Base-by-base conservation (phyloP, 2,113 vertebrate genomes). In the Cephalopholis sonnerati region DNA sequence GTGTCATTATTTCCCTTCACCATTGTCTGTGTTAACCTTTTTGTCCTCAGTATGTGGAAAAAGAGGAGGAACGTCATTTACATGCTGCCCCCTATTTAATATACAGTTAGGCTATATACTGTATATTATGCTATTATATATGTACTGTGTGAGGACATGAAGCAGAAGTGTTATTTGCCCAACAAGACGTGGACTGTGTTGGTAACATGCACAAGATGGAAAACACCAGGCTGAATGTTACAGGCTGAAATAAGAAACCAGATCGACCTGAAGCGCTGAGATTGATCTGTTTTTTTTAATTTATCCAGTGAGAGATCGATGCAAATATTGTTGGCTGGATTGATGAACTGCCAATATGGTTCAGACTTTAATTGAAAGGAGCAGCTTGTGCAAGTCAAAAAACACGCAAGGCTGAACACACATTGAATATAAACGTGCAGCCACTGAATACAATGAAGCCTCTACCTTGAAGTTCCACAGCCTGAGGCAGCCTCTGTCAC, bases 181-280 rank as follows among this genome's bases (percentile, higher is more conserved):
- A 68, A 16, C 25, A 15, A 4, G 72, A 17, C 2, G 2, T 51
- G 27, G 65, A 46, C 20, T 48, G 29, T 18, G 16, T 62, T 46
- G 27, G 57, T 57, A 51, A 65, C 44, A 66, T 20, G 17, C 5
- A 18, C 25, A 53, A 75, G 53, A 65, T 24, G 17, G 39, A 54
- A 83, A 71, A 65, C 44, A 70, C 9, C 62, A 46, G 10, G 20
- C 46, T 85, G 39, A 82, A 68, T 41, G 62, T 62, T 18, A 71
- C 5, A 32, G 36, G 27, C 68, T 44, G 63, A 67, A 71, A 53
- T n/a, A 25, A 48, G 41, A 74, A 69, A 59, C 32, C 18, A 20
- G 46, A 73, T 46, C 3, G 2, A 59, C 57, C 25, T 59, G 48
- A 44, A 68, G 7, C 4, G 1, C n/a, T 10, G 41, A 22, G 1